A percentile compares a stretch with the other conserved stretches of the same genome.
These are phyloP conservation scores for Microcebus jonahi DNA, from an alignment of 2,113 vertebrate species.

Conservation along the genomic window DNA sequence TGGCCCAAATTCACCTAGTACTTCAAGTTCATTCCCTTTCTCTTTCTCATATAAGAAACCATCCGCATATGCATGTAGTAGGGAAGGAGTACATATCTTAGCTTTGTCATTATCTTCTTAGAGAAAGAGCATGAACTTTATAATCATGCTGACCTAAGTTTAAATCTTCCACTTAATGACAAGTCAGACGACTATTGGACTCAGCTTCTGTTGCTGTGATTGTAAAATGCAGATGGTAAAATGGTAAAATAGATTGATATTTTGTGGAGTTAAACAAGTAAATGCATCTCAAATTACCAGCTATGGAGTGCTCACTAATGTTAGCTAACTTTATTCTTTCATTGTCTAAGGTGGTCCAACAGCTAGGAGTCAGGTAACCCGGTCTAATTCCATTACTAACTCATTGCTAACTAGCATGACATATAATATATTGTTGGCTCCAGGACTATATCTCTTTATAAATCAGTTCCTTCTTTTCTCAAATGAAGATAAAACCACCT, in stretches of 20 bases:
- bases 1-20: background rate
- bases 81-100: background rate
- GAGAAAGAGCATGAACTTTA: background rate
- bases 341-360: background rate
- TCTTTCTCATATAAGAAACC: background rate
- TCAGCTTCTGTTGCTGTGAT: background rate
- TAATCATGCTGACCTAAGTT: background rate
- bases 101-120: background rate
- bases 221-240: background rate
- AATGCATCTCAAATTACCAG: background rate
- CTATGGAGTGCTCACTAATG: background rate
- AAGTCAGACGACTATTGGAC: background rate
- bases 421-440: background rate
- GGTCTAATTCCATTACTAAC: background rate
- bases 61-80: background rate
- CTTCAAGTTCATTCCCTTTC: background rate
- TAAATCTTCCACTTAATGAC: background rate
- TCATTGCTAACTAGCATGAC: background rate
- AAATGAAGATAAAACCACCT: slow-evolving; percentile 17
- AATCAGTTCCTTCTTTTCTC: background rate
- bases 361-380: background rate
- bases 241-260: background rate
- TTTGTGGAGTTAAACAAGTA: background rate
- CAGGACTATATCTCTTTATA: background rate
- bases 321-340: background rate